Conservation (phyloP, 1,140 invertebrate species). For the Pristionchus pacificus region DNA sequence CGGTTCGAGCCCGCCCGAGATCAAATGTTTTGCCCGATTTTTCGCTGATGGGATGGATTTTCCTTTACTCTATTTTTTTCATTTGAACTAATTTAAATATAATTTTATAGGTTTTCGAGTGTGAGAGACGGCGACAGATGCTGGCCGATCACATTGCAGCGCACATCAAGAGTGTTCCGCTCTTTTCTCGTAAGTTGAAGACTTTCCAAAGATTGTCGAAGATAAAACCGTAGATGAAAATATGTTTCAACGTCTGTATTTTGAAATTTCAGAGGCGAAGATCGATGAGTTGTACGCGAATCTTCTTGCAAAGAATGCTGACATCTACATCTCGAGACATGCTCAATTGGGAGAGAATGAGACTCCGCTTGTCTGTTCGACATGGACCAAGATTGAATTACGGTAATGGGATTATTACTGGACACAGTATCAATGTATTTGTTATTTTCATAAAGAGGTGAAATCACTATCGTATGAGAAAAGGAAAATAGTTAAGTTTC, state of each 20-base stretch:
- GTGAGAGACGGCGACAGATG: constrained; percentile 81
- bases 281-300: constrained; percentile 81
- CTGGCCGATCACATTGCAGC: constrained; percentile 80
- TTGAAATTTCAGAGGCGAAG: constrained; percentile 59
- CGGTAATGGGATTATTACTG: neutral
- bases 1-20: constrained; percentile 43
- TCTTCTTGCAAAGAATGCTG: constrained; percentile 80
- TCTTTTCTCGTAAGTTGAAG: constrained; percentile 71
- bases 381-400: constrained; percentile 29
- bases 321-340: constrained; percentile 89
- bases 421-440: no score
- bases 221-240: no score
- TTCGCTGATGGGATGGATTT: no score
- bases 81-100: neutral
- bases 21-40: constrained; percentile 24
- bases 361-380: constrained; percentile 76
- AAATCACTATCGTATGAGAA: no score
- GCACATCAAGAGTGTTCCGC: constrained; percentile 73
- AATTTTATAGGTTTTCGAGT: constrained; percentile 73
- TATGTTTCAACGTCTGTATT: constrained; percentile 9
- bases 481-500: no score
- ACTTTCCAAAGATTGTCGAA: no score
- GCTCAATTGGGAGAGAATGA: constrained; percentile 73
- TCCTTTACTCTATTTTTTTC: no score
- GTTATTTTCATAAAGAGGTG: no score